Evolutionary conservation across 2,113 vertebrate species (phyloP), one percentile per base, ranked within the genome.

Genomic region (Alosa alosa): DNA sequence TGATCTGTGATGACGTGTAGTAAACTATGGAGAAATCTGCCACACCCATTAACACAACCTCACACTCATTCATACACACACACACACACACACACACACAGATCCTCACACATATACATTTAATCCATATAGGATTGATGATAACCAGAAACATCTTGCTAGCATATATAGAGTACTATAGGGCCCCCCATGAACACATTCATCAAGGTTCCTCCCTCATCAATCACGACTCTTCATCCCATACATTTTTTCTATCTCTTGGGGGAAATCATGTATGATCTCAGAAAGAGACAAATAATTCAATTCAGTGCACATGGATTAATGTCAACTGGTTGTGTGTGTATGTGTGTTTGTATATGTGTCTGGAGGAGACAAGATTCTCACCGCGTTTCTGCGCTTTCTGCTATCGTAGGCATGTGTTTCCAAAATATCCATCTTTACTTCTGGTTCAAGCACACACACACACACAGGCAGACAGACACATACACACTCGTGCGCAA

Each of bases 371-470:
- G 4, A 3, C 13, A 1, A 6, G 36, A 36, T 83, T 44, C 57
- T 88, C 92, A 96, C 95, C 94, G 85, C 91, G 47, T 94, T 94
- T 89, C 95, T 95, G 88, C 84, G 93, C 84, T 93, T 89, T 84
- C 92, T 89, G 64, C 91, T 91, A 90, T 96, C 94, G 22, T 91
- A 95, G 45, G 92, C 93, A 2, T 92, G 49, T 3, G 95, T 95
- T 81, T 96, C 95, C 83, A 96, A 92, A 87, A 96, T 96, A 89
- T 96, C 95, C 95, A 96, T 96, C 72, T 90, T 83, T 91, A 83
- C 45, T 11, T 20, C 60, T 68, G 55, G 4, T 78, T 68, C 52
- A 25, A 49, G 39, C 85, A 68, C 17, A 11, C 36, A 50, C 64
- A 50, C 64, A 36, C 25, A 17, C 64, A 72, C 64, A 9, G 9